Conservation (phyloP, 2,113 vertebrate genomes). For the Gasterosteus aculeatus region DNA sequence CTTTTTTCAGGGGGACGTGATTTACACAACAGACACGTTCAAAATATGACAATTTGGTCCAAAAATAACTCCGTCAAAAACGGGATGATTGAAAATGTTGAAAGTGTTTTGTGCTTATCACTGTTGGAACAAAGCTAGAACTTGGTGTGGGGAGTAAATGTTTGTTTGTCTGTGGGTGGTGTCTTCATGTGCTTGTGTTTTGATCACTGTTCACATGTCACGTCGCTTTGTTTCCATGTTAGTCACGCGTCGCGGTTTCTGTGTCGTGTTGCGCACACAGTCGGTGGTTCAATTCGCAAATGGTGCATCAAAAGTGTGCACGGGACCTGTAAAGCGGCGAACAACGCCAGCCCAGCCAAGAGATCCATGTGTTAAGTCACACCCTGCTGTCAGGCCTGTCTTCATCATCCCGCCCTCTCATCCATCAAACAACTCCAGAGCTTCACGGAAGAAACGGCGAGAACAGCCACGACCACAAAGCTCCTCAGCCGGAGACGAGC, state of each 20-base stretch:
- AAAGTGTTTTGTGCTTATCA: conserved; percentile 42
- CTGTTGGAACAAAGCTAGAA: conserved; percentile 38
- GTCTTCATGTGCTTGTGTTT: conserved; percentile 27
- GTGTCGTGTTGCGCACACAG: neutral
- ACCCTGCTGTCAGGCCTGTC: conserved; percentile 35
- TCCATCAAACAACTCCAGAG: conserved; percentile 28
- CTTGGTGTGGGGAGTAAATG: conserved; percentile 22
- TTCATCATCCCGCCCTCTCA: conserved; percentile 32
- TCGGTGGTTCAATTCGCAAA: neutral
- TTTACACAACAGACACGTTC: conserved; percentile 54
- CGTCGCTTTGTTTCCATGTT: conserved; percentile 10
- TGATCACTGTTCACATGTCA: conserved; percentile 20
- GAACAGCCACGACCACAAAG: conserved; percentile 20
- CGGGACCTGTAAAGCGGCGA: conserved; percentile 9
- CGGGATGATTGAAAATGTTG: conserved; percentile 69
- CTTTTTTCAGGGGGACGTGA: conserved; percentile 65
- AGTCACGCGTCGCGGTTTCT: conserved; percentile 3
- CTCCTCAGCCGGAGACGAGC: conserved; percentile 36
- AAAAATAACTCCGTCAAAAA: conserved; percentile 67
- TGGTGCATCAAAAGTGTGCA: neutral
- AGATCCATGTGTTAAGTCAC: conserved; percentile 35
- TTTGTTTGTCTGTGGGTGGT: conserved; percentile 37
- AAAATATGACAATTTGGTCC: conserved; percentile 57
- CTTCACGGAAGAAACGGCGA: conserved; percentile 10
- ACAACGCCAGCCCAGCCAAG: conserved; percentile 6